Conservation (phyloP, 2,797 vertebrate genomes). For the Oreochromis mossambicus region DNA sequence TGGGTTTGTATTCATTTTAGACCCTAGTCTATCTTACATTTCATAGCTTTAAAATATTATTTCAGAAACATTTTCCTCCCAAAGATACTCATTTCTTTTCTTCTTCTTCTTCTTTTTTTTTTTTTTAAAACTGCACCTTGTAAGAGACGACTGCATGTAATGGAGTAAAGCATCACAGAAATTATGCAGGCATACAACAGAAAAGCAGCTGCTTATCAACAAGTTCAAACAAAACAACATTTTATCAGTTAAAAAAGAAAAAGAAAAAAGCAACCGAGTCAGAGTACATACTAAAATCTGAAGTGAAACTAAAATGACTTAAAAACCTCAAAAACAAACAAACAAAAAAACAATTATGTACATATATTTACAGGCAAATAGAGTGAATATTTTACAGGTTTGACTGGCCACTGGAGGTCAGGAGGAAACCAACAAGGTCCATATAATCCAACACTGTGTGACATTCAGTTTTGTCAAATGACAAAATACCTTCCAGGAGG, state of each 20-base stretch:
- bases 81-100: conserved; percentile 29
- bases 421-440: conserved; percentile 85
- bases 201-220: conserved; percentile 48
- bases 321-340: conserved; percentile 82
- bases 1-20: conserved; percentile 72
- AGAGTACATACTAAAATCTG: conserved; percentile 91
- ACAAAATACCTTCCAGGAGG: conserved; percentile 39
- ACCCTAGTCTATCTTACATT: conserved; percentile 59
- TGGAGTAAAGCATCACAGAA: conserved; percentile 68
- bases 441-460: conserved; percentile 87
- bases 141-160: conserved; percentile 69
- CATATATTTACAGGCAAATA: conserved; percentile 76
- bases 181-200: conserved; percentile 70
- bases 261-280: conserved; percentile 62
- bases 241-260: conserved; percentile 49
- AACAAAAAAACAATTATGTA: conserved; percentile 78
- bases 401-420: conserved; percentile 90
- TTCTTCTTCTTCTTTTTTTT: neutral
- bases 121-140: conserved; percentile 60
- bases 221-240: conserved; percentile 56
- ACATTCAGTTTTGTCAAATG: conserved; percentile 68
- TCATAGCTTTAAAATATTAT: conserved; percentile 62
- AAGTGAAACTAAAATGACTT: conserved; percentile 87
- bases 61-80: conserved; percentile 62
- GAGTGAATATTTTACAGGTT: conserved; percentile 77